A percentile compares a stretch with the other conserved stretches of the same genome.
These are phyloP conservation scores for Dasyornis broadbenti DNA, from an alignment of 2,113 vertebrate species.

Conservation along the genomic window DNA sequence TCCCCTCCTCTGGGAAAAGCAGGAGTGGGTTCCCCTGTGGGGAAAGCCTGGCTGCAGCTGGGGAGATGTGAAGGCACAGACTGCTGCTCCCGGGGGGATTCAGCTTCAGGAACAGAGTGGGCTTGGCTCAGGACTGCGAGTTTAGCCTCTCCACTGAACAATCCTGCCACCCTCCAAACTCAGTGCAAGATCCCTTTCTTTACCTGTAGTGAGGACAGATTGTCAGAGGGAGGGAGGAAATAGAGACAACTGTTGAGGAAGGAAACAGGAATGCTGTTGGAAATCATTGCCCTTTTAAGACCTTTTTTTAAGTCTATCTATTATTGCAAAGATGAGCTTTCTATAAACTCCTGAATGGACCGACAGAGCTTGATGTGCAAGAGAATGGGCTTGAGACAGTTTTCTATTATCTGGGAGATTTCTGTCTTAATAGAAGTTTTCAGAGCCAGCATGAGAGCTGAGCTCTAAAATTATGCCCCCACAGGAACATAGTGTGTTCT, in stretches of 20 bases:
- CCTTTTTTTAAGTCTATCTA: background rate
- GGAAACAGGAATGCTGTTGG: background rate
- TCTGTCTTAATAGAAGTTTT: slow-evolving; percentile 46
- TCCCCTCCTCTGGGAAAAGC: background rate
- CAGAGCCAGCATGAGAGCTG: background rate
- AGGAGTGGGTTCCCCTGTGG: background rate
- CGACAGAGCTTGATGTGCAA: background rate
- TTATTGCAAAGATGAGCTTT: slow-evolving; percentile 36
- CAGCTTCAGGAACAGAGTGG: background rate
- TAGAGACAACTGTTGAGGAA: background rate
- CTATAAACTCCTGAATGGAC: background rate
- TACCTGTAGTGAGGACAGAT: background rate
- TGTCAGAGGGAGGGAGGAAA: background rate
- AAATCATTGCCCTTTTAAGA: slow-evolving; percentile 14
- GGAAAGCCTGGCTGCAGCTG: background rate
- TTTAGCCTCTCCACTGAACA: background rate
- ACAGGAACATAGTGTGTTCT: background rate
- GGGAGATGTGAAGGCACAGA: background rate
- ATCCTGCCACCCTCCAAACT: background rate
- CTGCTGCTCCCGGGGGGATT: background rate
- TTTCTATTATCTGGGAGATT: slow-evolving; percentile 44
- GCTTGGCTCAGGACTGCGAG: background rate
- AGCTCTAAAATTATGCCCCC: background rate
- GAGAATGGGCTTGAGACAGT: background rate
- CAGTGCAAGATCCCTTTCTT: background rate